Evolutionary conservation across 23 tunicate species (phyloP), one percentile per base, ranked within the genome.

Genomic region (Phallusia fumigata): DNA sequence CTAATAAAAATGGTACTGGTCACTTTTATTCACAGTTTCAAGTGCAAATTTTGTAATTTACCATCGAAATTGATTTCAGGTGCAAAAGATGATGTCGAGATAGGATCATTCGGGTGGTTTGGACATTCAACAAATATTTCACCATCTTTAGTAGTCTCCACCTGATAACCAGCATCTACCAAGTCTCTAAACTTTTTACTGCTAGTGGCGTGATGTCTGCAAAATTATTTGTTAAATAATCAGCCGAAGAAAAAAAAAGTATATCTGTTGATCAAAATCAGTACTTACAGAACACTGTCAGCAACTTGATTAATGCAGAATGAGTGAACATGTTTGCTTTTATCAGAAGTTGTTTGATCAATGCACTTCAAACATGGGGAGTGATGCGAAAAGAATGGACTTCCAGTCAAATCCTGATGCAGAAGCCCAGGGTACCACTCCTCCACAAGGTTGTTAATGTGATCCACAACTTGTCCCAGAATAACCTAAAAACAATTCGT

Each of bases 401-500:
- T 35, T 18, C 95, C 95, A 31, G 31, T 65, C 35, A 50, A 19
- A 47, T 90, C 95, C 10, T 40, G 51, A 15, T 80, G 64, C 75
- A 90, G 26, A 53, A 90, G 35, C 33, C 86, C 89, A 18, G 95
- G 89, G 65, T 84, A 90, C 89, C 89, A 90, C 33, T 90, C 95
- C 34, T 90, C 88, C 6, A 90, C 73, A 24, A 85, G 45, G 31
- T 52, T 72, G n/a, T 31, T 76, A 3, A 90, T 50, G 79, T 90
- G 95, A 80, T 90, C 89, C 3, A 90, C 86, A 72, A 90, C 64
- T 32, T 74, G 89, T 18, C 86, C 81, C 16, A 90, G 53, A 64
- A 90, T 18, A 28, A 79, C 65, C 92, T 88, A 45, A 33, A 34
- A 69, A 81, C 32, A 51, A 51, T 15, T n/a, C n/a, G n/a, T n/a